phyloP scores from a whole-genome alignment of 2,888 invertebrate species.

The Trichogramma evanescens region DNA sequence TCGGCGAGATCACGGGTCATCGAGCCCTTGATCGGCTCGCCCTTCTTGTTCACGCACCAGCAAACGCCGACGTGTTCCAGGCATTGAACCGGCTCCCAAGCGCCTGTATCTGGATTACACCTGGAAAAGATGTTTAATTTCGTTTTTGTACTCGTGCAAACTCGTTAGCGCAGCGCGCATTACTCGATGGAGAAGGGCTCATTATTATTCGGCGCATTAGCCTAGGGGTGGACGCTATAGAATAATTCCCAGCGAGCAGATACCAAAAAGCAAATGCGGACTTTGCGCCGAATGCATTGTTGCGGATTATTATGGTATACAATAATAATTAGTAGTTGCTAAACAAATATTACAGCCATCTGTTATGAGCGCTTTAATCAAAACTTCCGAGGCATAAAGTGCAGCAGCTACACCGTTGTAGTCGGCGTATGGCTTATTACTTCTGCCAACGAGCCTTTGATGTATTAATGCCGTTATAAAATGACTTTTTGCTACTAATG shows the following conservation, averaged over 20 bases:
- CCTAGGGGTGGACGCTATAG: too few relatives aligned
- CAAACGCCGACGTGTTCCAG: slow-evolving; percentile 71
- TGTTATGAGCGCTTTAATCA: too few relatives aligned
- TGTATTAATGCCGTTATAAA: slow-evolving; percentile 5
- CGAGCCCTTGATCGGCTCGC: slow-evolving; percentile 74
- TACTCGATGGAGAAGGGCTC: not conserved
- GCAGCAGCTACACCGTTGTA: too few relatives aligned
- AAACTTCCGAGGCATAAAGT: too few relatives aligned
- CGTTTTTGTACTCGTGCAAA: not conserved
- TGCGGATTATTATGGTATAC: too few relatives aligned
- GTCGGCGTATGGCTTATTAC: too few relatives aligned
- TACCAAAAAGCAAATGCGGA: too few relatives aligned
- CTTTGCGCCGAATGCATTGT: too few relatives aligned
- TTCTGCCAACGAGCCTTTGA: not conserved
- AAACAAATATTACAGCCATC: too few relatives aligned
- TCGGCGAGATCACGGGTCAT: slow-evolving; percentile 63
- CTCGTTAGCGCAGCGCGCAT: not conserved
- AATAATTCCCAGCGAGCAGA: too few relatives aligned
- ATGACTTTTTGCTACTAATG: slow-evolving; percentile 1
- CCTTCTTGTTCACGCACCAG: slow-evolving; percentile 79
- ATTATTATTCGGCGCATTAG: too few relatives aligned
- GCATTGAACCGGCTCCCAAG: slow-evolving; percentile 78
- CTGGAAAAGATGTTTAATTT: slow-evolving; percentile 13
- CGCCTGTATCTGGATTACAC: slow-evolving; percentile 65
- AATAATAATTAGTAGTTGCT: too few relatives aligned